These are phyloP conservation scores for Phasianus colchicus DNA, from an alignment of 2,113 vertebrate genomes.

Conservation along the genomic window DNA sequence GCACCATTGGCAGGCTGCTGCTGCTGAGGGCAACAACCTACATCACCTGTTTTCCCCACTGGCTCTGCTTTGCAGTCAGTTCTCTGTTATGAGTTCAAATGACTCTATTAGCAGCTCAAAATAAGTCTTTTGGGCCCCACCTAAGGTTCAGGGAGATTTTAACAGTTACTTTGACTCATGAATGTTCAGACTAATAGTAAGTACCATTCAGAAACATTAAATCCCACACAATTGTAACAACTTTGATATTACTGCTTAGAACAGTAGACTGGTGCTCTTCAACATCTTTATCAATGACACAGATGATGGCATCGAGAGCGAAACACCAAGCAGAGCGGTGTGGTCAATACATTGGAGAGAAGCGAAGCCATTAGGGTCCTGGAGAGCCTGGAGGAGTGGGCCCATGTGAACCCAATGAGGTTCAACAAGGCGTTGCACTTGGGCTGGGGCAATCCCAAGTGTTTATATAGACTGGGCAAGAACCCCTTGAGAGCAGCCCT, in stretches of 20 bases:
- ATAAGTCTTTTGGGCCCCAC: slow-evolving; percentile 13
- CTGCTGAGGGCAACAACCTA: slow-evolving; percentile 21
- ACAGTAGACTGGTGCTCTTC: not conserved
- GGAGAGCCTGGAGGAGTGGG: too few species aligned
- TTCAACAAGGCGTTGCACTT: too few species aligned
- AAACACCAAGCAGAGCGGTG: too few species aligned
- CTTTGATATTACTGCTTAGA: not conserved
- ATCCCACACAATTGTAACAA: slow-evolving; percentile 18
- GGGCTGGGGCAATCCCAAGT: too few species aligned
- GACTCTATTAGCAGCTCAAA: slow-evolving; percentile 3
- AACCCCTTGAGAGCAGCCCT: too few species aligned
- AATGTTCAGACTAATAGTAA: not conserved
- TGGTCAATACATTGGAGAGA: too few species aligned
- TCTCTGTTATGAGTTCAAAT: slow-evolving; percentile 2
- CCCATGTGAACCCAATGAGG: too few species aligned
- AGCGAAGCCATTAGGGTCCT: too few species aligned
- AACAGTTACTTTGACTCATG: slow-evolving; percentile 1
- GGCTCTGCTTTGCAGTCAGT: not conserved
- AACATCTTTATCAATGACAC: too few species aligned
- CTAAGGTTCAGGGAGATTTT: slow-evolving; percentile 13
- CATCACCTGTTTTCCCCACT: slow-evolving; percentile 12
- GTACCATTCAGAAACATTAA: slow-evolving; percentile 6
- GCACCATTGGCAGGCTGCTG: slow-evolving; percentile 25
- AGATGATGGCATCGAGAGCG: too few species aligned
- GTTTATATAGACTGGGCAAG: too few species aligned